phyloP scores from a whole-genome alignment of 2,888 invertebrate species.

The Entomobrya proxima region DNA sequence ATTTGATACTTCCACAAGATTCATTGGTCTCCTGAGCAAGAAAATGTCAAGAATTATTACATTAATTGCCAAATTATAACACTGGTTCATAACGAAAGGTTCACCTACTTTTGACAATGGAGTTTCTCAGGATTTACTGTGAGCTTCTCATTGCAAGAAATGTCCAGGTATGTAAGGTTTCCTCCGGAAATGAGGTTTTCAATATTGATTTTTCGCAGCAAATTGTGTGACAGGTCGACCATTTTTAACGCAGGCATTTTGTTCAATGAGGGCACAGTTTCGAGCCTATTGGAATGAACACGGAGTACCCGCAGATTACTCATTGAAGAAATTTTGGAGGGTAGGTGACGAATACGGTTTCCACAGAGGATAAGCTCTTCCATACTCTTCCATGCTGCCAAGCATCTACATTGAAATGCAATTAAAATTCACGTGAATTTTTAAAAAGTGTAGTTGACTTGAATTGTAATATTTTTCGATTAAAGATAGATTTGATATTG shows the following conservation, averaged over 20 bases:
- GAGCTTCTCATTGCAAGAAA: conserved; percentile 88
- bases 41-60: background rate
- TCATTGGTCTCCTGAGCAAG: conserved; percentile 83
- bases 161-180: conserved; percentile 89
- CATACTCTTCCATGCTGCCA: conserved; percentile 86
- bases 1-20: conserved; percentile 90
- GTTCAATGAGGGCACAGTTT: conserved; percentile 86
- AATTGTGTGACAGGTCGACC: conserved; percentile 90
- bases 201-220: conserved; percentile 87
- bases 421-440: background rate
- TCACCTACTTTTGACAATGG: conserved; percentile 70
- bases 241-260: conserved; percentile 86
- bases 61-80: background rate
- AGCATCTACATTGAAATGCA: conserved; percentile 79
- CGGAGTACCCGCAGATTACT: conserved; percentile 85
- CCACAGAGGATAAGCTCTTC: conserved; percentile 90
- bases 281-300: conserved; percentile 88
- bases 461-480: background rate
- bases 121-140: conserved; percentile 83
- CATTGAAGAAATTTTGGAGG: conserved; percentile 85
- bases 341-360: conserved; percentile 86
- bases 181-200: conserved; percentile 84
- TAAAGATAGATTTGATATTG: background rate
- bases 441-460: background rate
- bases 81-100: background rate